phyloP scores from a whole-genome alignment of 2,888 invertebrate genomes.

The Epirrhoe tristata region DNA sequence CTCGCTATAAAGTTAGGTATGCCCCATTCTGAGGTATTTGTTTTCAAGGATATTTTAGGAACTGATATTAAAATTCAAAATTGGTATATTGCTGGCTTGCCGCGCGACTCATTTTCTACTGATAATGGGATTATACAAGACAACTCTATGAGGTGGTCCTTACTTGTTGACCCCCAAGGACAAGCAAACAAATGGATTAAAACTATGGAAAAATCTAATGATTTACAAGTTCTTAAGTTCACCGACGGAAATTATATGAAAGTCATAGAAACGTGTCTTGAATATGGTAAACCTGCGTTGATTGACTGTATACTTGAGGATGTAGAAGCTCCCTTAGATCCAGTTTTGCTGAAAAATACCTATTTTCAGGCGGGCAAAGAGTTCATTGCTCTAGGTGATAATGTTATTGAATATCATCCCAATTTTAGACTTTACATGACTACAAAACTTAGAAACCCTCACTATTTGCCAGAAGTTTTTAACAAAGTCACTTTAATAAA shows the following conservation, averaged over 20 bases:
- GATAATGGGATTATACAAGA: constrained; percentile 95
- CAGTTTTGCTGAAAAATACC: constrained; percentile 90
- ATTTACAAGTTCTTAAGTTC: constrained; percentile 89
- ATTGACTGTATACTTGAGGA: constrained; percentile 92
- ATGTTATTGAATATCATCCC: constrained; percentile 90
- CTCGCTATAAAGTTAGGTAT: constrained; percentile 88
- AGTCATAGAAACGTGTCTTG: constrained; percentile 90
- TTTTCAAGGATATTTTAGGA: constrained; percentile 91
- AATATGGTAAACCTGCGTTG: constrained; percentile 91
- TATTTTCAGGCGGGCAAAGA: constrained; percentile 90
- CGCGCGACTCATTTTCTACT: constrained; percentile 92
- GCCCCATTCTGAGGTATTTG: constrained; percentile 91
- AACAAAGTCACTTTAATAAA: constrained; percentile 94
- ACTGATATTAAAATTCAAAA: constrained; percentile 94
- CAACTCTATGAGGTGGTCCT: constrained; percentile 91
- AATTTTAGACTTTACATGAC: constrained; percentile 93
- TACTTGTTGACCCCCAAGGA: constrained; percentile 93
- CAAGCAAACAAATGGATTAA: constrained; percentile 95
- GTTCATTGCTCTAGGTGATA: constrained; percentile 92
- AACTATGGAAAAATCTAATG: constrained; percentile 91
- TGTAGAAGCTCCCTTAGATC: constrained; percentile 91
- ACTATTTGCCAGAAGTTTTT: constrained; percentile 93
- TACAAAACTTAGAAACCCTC: constrained; percentile 93
- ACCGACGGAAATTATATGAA: constrained; percentile 91
- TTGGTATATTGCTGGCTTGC: constrained; percentile 93